Percentiles rank a stretch among this genome's conserved stretches.
These are phyloP conservation scores for Selene dorsalis DNA, from an alignment of 2,797 vertebrate species.

Conservation along the genomic window DNA sequence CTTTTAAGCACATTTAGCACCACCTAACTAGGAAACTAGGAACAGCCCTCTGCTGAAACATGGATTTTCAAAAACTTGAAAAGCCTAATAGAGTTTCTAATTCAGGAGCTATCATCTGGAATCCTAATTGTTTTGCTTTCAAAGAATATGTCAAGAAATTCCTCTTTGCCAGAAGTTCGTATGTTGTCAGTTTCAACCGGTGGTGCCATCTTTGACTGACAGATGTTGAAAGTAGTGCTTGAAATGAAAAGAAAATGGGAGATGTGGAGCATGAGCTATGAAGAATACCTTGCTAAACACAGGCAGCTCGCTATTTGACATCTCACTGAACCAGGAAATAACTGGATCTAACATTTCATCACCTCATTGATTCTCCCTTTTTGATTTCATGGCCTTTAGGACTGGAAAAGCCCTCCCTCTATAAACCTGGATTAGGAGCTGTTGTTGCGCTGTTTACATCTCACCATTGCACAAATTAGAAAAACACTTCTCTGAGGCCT, in stretches of 20 bases:
- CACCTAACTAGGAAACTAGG: no score
- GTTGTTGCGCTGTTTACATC: slow-evolving; percentile 55
- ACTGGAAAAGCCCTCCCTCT: slow-evolving; percentile 48
- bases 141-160: neutral
- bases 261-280: slow-evolving; percentile 15
- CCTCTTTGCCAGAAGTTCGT: neutral
- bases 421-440: slow-evolving; percentile 53
- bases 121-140: neutral
- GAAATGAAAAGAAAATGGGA: neutral
- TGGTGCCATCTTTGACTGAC: neutral
- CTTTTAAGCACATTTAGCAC: no score
- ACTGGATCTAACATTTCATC: slow-evolving; percentile 68
- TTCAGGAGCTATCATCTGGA: neutral
- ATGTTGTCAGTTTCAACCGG: neutral
- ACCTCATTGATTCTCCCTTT: slow-evolving; percentile 69
- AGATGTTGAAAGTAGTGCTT: neutral
- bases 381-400: slow-evolving; percentile 62
- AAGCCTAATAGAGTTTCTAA: no score
- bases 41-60: neutral
- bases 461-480: slow-evolving; percentile 61
- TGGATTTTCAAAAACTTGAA: neutral
- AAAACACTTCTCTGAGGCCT: slow-evolving; percentile 62
- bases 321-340: slow-evolving; percentile 77
- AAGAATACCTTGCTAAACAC: slow-evolving; percentile 39
- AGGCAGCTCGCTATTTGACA: slow-evolving; percentile 65